Evolutionary conservation across 64 coral and sea anemone species (phyloP).

Genomic region (Acropora tenuis): DNA sequence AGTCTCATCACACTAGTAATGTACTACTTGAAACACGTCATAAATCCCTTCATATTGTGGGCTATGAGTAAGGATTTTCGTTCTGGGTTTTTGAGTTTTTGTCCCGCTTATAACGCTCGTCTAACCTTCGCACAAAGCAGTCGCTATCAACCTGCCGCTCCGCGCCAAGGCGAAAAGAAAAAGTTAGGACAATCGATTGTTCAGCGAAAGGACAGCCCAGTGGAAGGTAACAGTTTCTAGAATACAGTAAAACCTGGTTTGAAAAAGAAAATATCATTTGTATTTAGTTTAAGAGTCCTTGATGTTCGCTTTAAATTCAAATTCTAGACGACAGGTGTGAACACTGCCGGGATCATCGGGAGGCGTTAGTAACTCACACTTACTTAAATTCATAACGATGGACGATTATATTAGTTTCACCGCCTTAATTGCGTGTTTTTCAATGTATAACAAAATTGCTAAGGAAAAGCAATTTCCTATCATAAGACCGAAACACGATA

Average conservation of each 20-base stretch:
- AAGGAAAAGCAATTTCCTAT: background rate
- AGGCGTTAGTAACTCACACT: too few relatives aligned
- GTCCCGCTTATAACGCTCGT: background rate
- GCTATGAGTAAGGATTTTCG: conserved; percentile 87
- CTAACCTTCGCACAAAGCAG: background rate
- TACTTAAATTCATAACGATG: too few relatives aligned
- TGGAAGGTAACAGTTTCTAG: background rate
- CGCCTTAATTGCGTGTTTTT: background rate
- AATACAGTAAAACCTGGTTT: background rate
- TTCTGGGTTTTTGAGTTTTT: conserved; percentile 37
- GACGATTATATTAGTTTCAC: background rate
- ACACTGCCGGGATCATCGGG: too few relatives aligned
- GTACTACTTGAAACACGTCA: conserved; percentile 85
- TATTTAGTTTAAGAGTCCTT: background rate
- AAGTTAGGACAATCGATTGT: background rate
- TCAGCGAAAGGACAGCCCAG: background rate
- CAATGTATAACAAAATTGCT: background rate
- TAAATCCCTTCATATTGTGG: conserved; percentile 77
- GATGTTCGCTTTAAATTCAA: background rate
- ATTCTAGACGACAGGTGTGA: too few relatives aligned
- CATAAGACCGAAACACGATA: background rate
- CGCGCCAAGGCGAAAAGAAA: background rate
- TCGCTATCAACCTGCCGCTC: background rate
- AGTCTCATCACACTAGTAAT: conserved; percentile 56
- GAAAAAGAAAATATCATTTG: background rate